A percentile compares a stretch with the other conserved stretches of the same genome.
phyloP scores from a whole-genome alignment of 2,888 invertebrate species.

The Aproaerema taeniolella region DNA sequence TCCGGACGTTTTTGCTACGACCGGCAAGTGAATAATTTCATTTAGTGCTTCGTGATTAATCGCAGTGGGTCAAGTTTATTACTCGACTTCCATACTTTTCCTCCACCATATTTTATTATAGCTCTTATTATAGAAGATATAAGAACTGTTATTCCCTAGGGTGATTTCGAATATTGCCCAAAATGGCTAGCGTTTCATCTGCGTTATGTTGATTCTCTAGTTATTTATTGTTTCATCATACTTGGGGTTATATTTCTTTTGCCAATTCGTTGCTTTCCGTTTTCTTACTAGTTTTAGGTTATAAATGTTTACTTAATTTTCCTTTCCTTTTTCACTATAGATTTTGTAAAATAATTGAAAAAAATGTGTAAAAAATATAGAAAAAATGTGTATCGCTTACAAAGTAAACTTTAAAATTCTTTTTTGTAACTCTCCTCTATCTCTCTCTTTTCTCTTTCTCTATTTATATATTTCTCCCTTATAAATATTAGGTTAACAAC shows the following conservation, averaged over 20 bases:
- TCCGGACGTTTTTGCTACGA: slow-evolving; percentile 2
- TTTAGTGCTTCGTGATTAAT: slow-evolving; percentile 9
- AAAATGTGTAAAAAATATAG: too few species aligned
- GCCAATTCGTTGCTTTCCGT: neutral
- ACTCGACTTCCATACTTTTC: neutral
- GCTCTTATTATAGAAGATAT: slow-evolving; percentile 1
- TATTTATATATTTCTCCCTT: too few species aligned
- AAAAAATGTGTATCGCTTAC: too few species aligned
- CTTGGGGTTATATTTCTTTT: neutral
- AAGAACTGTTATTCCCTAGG: neutral
- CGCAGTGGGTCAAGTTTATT: slow-evolving; percentile 10
- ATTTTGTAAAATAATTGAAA: too few species aligned
- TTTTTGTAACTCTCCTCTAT: too few species aligned
- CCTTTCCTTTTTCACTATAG: too few species aligned
- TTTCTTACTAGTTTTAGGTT: neutral
- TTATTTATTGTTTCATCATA: slow-evolving; percentile 1
- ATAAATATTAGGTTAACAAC: too few species aligned
- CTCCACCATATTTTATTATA: neutral
- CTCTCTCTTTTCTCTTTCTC: too few species aligned
- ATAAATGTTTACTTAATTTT: too few species aligned
- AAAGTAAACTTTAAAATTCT: too few species aligned
- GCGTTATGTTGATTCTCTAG: neutral
- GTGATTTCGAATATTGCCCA: neutral
- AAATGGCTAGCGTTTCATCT: neutral
- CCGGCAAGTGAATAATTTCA: slow-evolving; percentile 10